A percentile compares a stretch with the other conserved stretches of the same genome.
Evolutionary conservation across 1,140 invertebrate species (phyloP).

Genomic region (Trachelipus rathkii): DNA sequence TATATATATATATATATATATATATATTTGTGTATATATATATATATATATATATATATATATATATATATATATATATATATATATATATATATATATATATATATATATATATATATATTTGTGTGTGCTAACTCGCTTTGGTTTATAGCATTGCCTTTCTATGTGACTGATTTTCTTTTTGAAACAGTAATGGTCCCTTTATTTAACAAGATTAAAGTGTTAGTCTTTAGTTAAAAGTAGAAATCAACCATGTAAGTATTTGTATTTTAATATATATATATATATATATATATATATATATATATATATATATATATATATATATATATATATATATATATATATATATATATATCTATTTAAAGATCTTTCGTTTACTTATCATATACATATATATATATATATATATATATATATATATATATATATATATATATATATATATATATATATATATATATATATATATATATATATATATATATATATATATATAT

Average conservation of each 20-base stretch:
- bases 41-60: conserved; percentile 13
- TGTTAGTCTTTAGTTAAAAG: too few relatives aligned
- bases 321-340: neutral
- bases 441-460: too few relatives aligned
- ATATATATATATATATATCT: neutral
- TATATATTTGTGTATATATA: neutral
- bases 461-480: neutral
- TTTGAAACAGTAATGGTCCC: too few relatives aligned
- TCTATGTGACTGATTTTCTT: too few relatives aligned
- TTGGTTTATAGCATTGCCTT: too few relatives aligned
- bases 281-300: neutral
- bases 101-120: conserved; percentile 3
- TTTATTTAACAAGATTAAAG: too few relatives aligned
- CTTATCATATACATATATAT: too few relatives aligned
- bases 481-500: neutral
- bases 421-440: neutral
- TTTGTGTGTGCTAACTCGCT: neutral
- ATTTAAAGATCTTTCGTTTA: neutral
- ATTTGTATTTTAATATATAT: too few relatives aligned
- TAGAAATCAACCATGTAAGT: too few relatives aligned
- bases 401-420: too few relatives aligned
- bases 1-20: too few relatives aligned
- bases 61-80: conserved; percentile 15
- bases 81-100: conserved; percentile 11
- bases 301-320: too few relatives aligned